Evolutionary conservation across 2,797 vertebrate species (phyloP), one percentile per base, ranked within the genome.

Genomic region (Anguilla anguilla): DNA sequence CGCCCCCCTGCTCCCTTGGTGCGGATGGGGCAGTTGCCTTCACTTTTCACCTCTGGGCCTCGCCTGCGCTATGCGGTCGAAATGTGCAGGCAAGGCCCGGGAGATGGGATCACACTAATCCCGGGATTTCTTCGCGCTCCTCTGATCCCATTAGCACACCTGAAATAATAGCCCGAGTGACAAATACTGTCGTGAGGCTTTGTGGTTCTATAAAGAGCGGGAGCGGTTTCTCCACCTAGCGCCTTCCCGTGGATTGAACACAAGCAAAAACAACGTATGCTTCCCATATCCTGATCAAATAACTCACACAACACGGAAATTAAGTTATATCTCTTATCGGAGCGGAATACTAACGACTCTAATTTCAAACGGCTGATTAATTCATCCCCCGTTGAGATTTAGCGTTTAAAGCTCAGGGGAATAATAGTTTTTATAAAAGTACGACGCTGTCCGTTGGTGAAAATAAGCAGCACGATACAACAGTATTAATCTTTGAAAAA

Each of bases 111-210:
- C 89, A 85, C 91, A 86, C 57, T 90, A 51, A 89, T 92, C 93
- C 90, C 72, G 86, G 11, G 39, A 19, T 43, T 89, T 49, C 89
- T 82, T 86, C 91, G 87, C 87, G 88, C 94, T 93, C 94, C 92
- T 94, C 93, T 87, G 88, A 95, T 95, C 92, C 96, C 95, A 95
- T 96, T 94, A 95, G 94, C 95, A 93, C 97, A 97, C 96, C 96
- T 96, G 96, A 94, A 96, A 96, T 95, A 96, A 95, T 94, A 96
- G 93, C 91, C 84, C 69, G 7, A 67, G 94, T 93, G 94, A 94
- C 94, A 96, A 95, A 94, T 93, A 92, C 91, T 94, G 89, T 51
- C 88, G 35, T 85, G 88, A 74, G 87, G 84, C 88, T 91, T 31
- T 90, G 90, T 79, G 85, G 88, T 92, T 90, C 89, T 87, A 79